A percentile compares a stretch with the other conserved stretches of the same genome.
Conservation (phyloP, 2,113 vertebrate species). For the Symphodus melops region DNA sequence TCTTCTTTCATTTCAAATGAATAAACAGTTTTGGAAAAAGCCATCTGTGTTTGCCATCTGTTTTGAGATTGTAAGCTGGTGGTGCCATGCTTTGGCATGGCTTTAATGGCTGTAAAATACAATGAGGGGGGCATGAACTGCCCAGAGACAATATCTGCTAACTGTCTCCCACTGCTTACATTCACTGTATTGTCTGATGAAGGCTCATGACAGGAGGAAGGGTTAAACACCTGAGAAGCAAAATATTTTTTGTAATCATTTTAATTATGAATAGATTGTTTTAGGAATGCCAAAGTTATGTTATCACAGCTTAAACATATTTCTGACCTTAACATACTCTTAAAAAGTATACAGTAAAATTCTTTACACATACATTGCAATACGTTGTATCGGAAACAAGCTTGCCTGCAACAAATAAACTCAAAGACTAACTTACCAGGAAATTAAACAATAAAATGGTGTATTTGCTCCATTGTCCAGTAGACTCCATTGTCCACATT, state of each 20-base stretch:
- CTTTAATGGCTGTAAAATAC: slow-evolving; percentile 49
- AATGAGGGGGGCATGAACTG: slow-evolving; percentile 46
- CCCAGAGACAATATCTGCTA: slow-evolving; percentile 35
- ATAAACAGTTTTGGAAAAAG: slow-evolving; percentile 74
- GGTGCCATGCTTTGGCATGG: slow-evolving; percentile 30
- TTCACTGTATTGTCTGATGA: slow-evolving; percentile 40
- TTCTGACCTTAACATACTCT: not conserved
- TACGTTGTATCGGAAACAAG: not conserved
- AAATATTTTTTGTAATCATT: not conserved
- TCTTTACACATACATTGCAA: not conserved
- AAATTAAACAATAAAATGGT: slow-evolving; percentile 38
- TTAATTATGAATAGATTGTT: not conserved
- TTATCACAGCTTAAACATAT: not conserved
- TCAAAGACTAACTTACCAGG: slow-evolving; percentile 60
- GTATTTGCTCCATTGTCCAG: slow-evolving; percentile 34
- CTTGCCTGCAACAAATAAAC: not conserved
- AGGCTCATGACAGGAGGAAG: slow-evolving; percentile 26
- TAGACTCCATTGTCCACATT: slow-evolving; percentile 59
- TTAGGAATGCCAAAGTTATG: too few species aligned
- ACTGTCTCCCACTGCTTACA: slow-evolving; percentile 30
- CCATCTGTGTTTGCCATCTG: slow-evolving; percentile 69
- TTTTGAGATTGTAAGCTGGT: slow-evolving; percentile 29
- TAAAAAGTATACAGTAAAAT: not conserved
- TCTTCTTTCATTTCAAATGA: slow-evolving; percentile 83
- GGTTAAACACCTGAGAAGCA: slow-evolving; percentile 61